A percentile compares a stretch with the other conserved stretches of the same genome.
phyloP scores from a whole-genome alignment of 2,888 invertebrate species.

The Drosophila atroscutellata region DNA sequence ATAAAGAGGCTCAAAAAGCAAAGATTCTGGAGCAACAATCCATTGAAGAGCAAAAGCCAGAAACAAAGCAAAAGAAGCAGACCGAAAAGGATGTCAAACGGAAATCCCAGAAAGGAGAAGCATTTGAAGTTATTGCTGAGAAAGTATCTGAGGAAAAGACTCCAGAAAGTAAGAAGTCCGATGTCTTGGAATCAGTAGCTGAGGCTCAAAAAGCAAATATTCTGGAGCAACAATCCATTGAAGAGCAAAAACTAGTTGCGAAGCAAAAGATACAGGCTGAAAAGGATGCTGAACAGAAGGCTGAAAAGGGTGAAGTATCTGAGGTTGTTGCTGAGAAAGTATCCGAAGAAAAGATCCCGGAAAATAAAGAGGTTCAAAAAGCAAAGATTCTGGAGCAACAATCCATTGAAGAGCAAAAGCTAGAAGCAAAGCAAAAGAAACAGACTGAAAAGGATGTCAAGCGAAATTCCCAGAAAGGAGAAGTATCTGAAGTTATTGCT shows the following conservation, averaged over 20 bases:
- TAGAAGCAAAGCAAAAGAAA: rapidly evolving
- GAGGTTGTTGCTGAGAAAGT: not conserved
- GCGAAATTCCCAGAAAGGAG: rapidly evolving
- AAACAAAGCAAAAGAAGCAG: not conserved
- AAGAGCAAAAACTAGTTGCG: rapidly evolving
- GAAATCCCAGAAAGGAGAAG: conserved; percentile 5
- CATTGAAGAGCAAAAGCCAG: not conserved
- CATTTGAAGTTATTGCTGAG: conserved; percentile 16
- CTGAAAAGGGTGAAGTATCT: not conserved
- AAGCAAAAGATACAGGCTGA: not conserved
- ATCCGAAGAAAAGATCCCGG: not conserved
- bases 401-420: rapidly evolving
- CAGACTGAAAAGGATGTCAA: rapidly evolving
- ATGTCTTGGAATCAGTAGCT: not conserved
- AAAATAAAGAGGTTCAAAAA: not conserved
- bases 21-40: conserved; percentile 2
- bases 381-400: not conserved
- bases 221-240: not conserved
- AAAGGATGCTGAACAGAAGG: not conserved
- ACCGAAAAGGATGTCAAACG: not conserved
- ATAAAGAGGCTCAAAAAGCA: not conserved
- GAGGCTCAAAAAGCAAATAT: not conserved
- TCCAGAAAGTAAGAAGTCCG: not conserved
- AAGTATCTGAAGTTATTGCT: not conserved
- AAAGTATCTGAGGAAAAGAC: conserved; percentile 7